These are phyloP conservation scores for Tetrapedia diversipes DNA, from an alignment of 2,888 invertebrate genomes.

Conservation along the genomic window DNA sequence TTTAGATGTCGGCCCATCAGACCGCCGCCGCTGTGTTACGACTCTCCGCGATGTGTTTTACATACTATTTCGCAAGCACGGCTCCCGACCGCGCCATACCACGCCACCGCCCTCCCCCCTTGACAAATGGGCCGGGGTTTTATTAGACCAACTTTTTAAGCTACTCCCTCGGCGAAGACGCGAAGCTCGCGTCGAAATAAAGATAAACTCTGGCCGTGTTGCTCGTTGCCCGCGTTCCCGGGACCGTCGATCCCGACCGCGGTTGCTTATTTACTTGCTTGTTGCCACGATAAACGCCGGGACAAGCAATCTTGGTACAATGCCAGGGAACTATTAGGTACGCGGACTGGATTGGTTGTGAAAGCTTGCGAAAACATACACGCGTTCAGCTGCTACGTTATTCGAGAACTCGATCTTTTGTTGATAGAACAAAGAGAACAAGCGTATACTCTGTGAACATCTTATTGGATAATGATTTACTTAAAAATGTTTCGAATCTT, in stretches of 20 bases:
- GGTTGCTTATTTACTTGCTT: constrained; percentile 26
- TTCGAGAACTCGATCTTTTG: neutral
- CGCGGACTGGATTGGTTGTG: neutral
- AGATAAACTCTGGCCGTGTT: constrained; percentile 71
- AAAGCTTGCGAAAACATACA: constrained; percentile 18
- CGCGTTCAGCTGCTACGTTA: neutral
- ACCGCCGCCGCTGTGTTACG: constrained; percentile 54
- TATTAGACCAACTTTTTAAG: constrained; percentile 80
- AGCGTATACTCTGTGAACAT: too few relatives aligned
- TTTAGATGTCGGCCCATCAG: constrained; percentile 81
- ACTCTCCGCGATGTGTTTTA: constrained; percentile 78
- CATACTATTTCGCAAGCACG: constrained; percentile 78
- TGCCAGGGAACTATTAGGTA: constrained; percentile 1
- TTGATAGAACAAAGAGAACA: neutral
- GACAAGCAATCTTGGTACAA: constrained; percentile 7
- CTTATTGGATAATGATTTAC: too few relatives aligned
- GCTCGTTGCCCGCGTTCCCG: neutral
- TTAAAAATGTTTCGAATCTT: too few relatives aligned
- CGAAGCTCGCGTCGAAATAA: constrained; percentile 68
- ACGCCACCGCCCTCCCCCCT: constrained; percentile 56
- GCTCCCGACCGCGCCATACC: constrained; percentile 53
- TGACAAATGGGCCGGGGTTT: constrained; percentile 81
- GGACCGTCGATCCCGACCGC: neutral
- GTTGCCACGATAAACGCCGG: constrained; percentile 7
- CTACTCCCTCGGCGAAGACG: constrained; percentile 70